Conservation (phyloP, 2,113 vertebrate species). For the Thinocorus orbignyianus region DNA sequence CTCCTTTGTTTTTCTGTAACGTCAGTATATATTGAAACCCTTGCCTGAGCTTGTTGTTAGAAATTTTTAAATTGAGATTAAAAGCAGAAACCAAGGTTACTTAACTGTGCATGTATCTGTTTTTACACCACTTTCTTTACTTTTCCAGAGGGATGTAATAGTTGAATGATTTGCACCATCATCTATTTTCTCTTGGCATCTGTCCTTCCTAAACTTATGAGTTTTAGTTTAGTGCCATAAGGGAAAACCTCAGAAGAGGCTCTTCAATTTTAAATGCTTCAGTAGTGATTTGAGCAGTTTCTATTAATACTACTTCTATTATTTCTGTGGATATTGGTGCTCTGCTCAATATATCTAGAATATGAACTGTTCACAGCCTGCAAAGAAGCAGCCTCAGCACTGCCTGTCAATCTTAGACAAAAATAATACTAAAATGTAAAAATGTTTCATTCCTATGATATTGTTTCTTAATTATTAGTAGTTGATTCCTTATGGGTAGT, state of each 20-base stretch:
- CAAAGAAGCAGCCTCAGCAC: not conserved
- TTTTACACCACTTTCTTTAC: not conserved
- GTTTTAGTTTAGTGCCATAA: not conserved
- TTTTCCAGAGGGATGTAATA: not conserved
- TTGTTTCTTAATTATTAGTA: not conserved
- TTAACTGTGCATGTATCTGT: not conserved
- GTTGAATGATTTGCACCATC: not conserved
- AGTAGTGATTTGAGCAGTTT: conserved; percentile 6
- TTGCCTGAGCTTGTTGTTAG: not conserved
- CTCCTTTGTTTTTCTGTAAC: not conserved
- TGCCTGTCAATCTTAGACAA: not conserved
- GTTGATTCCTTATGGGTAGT: not conserved
- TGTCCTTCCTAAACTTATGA: not conserved
- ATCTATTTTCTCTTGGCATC: not conserved
- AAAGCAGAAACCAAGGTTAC: not conserved
- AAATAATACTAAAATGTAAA: not conserved
- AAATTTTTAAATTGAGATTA: not conserved
- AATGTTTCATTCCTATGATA: not conserved
- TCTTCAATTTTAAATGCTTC: conserved; percentile 8
- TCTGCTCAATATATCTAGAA: not conserved
- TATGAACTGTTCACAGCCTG: not conserved
- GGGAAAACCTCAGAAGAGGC: not conserved
- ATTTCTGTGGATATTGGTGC: conserved; percentile 2
- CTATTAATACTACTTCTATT: not conserved
- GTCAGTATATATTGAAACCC: not conserved